Percentiles rank a stretch among this genome's conserved stretches.
phyloP scores from a whole-genome alignment of 2,113 vertebrate genomes.

The Ciconia maguari region DNA sequence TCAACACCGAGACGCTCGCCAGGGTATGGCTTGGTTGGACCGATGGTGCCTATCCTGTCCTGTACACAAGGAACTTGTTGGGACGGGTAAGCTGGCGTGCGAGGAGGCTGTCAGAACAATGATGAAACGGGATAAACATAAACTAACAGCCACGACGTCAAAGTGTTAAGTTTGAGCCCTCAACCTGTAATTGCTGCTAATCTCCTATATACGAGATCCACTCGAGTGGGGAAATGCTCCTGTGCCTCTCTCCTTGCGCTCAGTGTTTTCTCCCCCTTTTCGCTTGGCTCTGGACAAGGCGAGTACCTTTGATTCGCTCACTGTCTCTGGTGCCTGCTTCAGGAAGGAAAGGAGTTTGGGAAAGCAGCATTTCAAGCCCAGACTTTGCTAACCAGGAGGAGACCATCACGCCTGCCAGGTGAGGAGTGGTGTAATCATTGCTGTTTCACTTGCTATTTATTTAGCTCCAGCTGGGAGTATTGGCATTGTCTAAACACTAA shows the following conservation, averaged over 20 bases:
- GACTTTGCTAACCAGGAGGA: neutral
- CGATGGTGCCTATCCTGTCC: neutral
- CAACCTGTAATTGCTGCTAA: neutral
- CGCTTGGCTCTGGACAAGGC: neutral
- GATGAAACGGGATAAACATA: neutral
- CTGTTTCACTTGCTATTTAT: neutral
- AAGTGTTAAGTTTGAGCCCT: neutral
- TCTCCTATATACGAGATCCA: neutral
- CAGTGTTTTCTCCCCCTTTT: neutral
- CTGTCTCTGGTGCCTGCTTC: too few relatives aligned
- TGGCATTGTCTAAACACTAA: neutral
- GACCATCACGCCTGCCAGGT: neutral
- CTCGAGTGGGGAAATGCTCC: neutral
- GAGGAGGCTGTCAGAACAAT: neutral
- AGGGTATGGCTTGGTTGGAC: neutral
- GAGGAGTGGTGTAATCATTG: neutral
- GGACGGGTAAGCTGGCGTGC: neutral
- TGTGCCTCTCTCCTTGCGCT: fast-evolving
- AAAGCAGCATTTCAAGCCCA: neutral
- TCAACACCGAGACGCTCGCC: fast-evolving
- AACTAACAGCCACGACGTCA: neutral
- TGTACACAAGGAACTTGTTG: neutral
- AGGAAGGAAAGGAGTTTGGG: neutral
- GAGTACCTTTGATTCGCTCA: neutral
- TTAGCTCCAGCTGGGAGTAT: neutral